phyloP scores from a whole-genome alignment of 1,140 invertebrate genomes.

The Papilio polyxenes region DNA sequence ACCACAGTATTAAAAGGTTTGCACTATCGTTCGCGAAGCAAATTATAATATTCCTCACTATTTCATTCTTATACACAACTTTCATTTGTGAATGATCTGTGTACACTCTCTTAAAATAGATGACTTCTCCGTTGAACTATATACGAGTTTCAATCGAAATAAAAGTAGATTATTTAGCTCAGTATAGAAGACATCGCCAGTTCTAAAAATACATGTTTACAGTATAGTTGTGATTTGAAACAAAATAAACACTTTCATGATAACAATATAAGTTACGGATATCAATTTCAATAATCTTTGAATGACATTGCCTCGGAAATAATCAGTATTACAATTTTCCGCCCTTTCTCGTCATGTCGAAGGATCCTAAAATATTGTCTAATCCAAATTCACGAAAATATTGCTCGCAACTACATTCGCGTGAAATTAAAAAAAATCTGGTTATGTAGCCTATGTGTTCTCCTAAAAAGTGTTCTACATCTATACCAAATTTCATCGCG shows the following conservation, averaged over 20 bases:
- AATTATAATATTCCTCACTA: constrained; percentile 44
- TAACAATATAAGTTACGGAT: not conserved
- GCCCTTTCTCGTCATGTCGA: not conserved
- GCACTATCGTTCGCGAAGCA: constrained; percentile 50
- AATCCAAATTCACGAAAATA: no score
- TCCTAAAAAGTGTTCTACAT: no score
- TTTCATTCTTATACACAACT: constrained; percentile 23
- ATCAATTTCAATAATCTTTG: not conserved
- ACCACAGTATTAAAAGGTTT: constrained; percentile 48
- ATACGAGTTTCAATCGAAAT: constrained; percentile 1
- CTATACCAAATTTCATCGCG: no score
- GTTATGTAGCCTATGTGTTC: no score
- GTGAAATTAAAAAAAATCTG: no score
- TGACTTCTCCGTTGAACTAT: constrained; percentile 1
- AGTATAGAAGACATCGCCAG: constrained; percentile 19
- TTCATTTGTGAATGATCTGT: constrained; percentile 30
- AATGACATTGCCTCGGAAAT: not conserved
- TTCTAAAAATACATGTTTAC: constrained; percentile 20
- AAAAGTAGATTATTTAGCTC: constrained; percentile 25
- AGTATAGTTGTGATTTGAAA: not conserved
- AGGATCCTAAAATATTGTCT: no score
- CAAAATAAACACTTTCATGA: not conserved
- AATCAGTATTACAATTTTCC: not conserved
- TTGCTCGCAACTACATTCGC: no score
- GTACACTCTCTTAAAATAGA: constrained; percentile 32